Base-by-base conservation (phyloP, 2,888 invertebrate genomes). In the Bombyx huttoni region DNA sequence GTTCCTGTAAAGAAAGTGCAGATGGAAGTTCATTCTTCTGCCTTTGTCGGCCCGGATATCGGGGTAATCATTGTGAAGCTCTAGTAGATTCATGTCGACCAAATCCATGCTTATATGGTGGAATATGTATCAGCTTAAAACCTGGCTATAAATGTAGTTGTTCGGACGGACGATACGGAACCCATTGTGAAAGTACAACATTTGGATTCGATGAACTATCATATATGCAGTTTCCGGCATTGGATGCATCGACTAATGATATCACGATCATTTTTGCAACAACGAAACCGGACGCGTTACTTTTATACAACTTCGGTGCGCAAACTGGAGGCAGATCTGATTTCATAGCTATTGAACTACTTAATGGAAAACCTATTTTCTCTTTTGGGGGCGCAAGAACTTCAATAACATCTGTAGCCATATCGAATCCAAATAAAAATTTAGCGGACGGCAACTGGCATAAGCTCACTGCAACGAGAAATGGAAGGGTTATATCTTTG, bases 251-350 rank as follows among this genome's bases (percentile, higher is more conserved):
- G 49, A 96, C 96, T 3, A 98, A 98, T 74, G 96, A 97, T 68
- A 95, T 98, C 58, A 94, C 95, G 0, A 92, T 98, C 52, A 93
- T 96, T 53, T 97, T 98, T 78, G 94, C 98, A 0, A 98, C 98
- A 0, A 94, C 95, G 1, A 96, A 96, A 75, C 91, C 92, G 0
- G 93, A 97, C 73, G 93, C 96, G 0, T 85, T 98, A 9, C 83
- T 98, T n/a, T 88, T 97, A 0, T 98, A 98, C 77, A 98, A 97
- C 71, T 98, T 94, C 71, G 97, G 97, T 0, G 89, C 93, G 1
- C 96, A 96, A 73, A 94, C 93, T 34, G 96, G 95, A 6, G 97
- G 97, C 9, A 90, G 97, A 59, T 96, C 96, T 0, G 97, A 97
- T 79, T 98, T 98, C 71, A 92, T 98, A 46, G 96, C 98, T 0